Conservation (phyloP, 2,113 vertebrate genomes). For the Hippocampus guttulatus region DNA sequence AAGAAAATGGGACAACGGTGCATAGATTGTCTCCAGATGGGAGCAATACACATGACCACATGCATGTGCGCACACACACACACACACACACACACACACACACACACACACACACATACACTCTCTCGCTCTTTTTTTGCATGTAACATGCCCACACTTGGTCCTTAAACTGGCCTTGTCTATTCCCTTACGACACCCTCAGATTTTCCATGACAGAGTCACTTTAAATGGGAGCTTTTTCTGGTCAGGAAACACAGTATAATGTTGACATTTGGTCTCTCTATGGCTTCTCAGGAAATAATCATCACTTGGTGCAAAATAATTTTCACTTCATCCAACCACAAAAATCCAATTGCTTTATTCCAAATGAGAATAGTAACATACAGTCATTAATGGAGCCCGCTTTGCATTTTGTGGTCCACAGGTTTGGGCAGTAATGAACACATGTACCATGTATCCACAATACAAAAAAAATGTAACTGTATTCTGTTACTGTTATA, state of each 20-base stretch:
- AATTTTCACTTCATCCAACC: neutral
- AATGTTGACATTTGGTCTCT: slow-evolving; percentile 27
- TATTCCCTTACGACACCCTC: slow-evolving; percentile 45
- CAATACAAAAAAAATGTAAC: too few relatives aligned
- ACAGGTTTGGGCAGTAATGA: too few relatives aligned
- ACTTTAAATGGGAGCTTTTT: slow-evolving; percentile 41
- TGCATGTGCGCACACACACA: neutral
- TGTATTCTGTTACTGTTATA: too few relatives aligned
- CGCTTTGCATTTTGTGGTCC: too few relatives aligned
- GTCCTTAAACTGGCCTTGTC: slow-evolving; percentile 28
- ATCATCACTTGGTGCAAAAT: slow-evolving; percentile 24
- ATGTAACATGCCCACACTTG: slow-evolving; percentile 37
- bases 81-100: slow-evolving; percentile 24
- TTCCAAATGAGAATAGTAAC: neutral
- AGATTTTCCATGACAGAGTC: slow-evolving; percentile 65
- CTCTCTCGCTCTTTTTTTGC: slow-evolving; percentile 20
- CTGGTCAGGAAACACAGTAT: slow-evolving; percentile 21
- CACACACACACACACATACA: slow-evolving; percentile 13
- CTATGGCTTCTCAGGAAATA: slow-evolving; percentile 23
- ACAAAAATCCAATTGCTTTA: neutral
- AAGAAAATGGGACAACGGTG: slow-evolving; percentile 57
- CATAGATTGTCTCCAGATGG: slow-evolving; percentile 54
- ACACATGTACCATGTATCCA: too few relatives aligned
- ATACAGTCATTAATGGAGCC: neutral
- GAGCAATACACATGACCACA: slow-evolving; percentile 30